Base-by-base conservation (phyloP, 37 sponge, comb jelly and placozoan genomes). In the Tethya wilhelma region DNA sequence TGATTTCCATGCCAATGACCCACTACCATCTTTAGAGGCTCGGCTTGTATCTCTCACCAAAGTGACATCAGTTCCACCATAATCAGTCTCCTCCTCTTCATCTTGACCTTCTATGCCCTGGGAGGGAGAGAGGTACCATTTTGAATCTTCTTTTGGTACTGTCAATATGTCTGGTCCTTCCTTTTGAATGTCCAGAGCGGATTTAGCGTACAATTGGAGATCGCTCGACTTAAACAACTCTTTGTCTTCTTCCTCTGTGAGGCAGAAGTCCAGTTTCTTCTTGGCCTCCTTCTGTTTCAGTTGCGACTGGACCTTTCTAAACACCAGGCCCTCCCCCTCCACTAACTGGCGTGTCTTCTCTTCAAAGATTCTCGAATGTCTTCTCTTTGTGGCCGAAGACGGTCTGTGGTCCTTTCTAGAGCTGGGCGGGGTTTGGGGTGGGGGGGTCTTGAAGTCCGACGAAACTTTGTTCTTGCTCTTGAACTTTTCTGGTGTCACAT, bases 241-340 rank as follows among this genome's bases (percentile, higher is more conserved):
- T 49, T 9, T n/a, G n/a, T n/a, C n/a, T n/a, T n/a, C n/a, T n/a
- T n/a, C n/a, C n/a, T n/a, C n/a, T n/a, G n/a, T n/a, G n/a, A n/a
- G n/a, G n/a, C n/a, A n/a, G n/a, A n/a, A n/a, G n/a, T n/a, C n/a
- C n/a, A n/a, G n/a, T 25, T 25, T 6, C 75, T 38, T 36, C 62
- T 59, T 42, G 12, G 34, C 75, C 11, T 1, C 26, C 6, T 34
- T 34, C 31, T 14, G 34, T 25, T 45, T 72, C 4, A 25, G 12
- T 2, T 72, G 73, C 30, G 70, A 69, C 44, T 60, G 28, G 26
- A 60, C 7, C 28, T 57, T n/a, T 38, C 37, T 37, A 42, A 86
- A 78, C 2, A 49, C 31, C 38, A 26, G 2, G 1, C 66, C 74
- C 77, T 86, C 86, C 19, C 71, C 86, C 37, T 78, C 86, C 19